Conservation (phyloP, 2,888 invertebrate species). For the Coremacera marginata region DNA sequence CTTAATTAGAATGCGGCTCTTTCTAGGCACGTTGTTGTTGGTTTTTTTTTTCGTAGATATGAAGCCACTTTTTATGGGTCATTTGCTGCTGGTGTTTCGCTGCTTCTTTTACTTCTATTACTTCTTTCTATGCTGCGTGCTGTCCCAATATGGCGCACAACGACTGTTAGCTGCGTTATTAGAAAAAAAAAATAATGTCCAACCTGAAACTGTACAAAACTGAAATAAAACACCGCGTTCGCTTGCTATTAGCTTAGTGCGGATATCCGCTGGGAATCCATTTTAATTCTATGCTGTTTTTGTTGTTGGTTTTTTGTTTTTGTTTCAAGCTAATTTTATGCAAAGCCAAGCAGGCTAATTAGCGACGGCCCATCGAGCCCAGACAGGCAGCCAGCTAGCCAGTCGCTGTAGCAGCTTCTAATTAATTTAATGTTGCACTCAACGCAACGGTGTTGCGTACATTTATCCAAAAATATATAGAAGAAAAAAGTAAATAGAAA, state of each 20-base stretch:
- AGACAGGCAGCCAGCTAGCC: neutral
- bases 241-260: neutral
- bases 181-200: too few relatives aligned
- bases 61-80: too few relatives aligned
- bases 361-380: neutral
- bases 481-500: neutral
- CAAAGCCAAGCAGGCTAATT: constrained; percentile 1
- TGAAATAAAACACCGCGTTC: neutral
- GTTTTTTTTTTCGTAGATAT: too few relatives aligned
- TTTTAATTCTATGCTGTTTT: neutral
- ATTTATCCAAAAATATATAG: neutral
- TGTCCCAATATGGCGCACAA: neutral
- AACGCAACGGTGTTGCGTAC: too few relatives aligned
- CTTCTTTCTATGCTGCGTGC: neutral
- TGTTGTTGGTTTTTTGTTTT: neutral
- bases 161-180: neutral
- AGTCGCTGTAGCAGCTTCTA: neutral
- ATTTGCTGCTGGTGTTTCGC: too few relatives aligned
- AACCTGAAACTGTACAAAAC: too few relatives aligned
- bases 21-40: too few relatives aligned
- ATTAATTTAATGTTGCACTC: constrained; percentile 10
- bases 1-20: too few relatives aligned
- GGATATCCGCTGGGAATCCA: constrained; percentile 16
- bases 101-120: too few relatives aligned
- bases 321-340: constrained; percentile 4